These are phyloP conservation scores for Diplodus sargus DNA, from an alignment of 2,797 vertebrate species.

Conservation along the genomic window DNA sequence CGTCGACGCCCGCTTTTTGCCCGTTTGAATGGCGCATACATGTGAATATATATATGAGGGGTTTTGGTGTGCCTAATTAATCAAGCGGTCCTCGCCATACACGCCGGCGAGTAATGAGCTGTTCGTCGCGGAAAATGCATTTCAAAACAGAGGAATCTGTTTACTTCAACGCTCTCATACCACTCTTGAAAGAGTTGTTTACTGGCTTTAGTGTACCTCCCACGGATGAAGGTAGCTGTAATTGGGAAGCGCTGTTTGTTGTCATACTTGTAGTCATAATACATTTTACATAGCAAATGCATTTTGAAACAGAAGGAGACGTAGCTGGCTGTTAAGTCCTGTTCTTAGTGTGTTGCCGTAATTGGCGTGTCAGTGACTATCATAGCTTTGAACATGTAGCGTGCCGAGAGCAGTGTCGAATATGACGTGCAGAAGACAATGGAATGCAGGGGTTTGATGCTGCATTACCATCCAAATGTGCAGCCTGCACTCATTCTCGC, in stretches of 20 bases:
- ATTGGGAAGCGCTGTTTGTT: slow-evolving; percentile 65
- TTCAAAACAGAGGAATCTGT: slow-evolving; percentile 40
- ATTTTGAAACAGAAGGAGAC: slow-evolving; percentile 59
- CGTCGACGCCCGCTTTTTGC: neutral
- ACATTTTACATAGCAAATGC: slow-evolving; percentile 62
- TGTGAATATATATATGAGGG: neutral
- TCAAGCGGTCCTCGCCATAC: slow-evolving; percentile 5
- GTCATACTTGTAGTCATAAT: slow-evolving; percentile 56
- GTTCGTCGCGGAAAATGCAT: slow-evolving; percentile 13
- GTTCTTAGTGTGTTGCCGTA: slow-evolving; percentile 56
- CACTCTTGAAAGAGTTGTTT: slow-evolving; percentile 50
- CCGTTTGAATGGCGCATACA: no score
- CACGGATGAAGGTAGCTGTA: slow-evolving; percentile 60
- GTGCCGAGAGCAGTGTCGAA: slow-evolving; percentile 46
- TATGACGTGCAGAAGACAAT: slow-evolving; percentile 1
- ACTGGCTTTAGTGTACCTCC: slow-evolving; percentile 47
- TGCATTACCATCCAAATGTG: slow-evolving; percentile 46
- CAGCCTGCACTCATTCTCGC: slow-evolving; percentile 19
- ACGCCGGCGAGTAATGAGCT: slow-evolving; percentile 35
- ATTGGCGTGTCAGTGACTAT: slow-evolving; percentile 64
- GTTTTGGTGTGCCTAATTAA: slow-evolving; percentile 42
- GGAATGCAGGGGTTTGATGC: slow-evolving; percentile 35
- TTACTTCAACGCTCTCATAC: slow-evolving; percentile 32
- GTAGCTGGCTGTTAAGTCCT: slow-evolving; percentile 40
- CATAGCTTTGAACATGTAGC: slow-evolving; percentile 59